A percentile compares a stretch with the other conserved stretches of the same genome.
phyloP scores from a whole-genome alignment of 2,888 invertebrate genomes.

The Lasioglossum villosulum region DNA sequence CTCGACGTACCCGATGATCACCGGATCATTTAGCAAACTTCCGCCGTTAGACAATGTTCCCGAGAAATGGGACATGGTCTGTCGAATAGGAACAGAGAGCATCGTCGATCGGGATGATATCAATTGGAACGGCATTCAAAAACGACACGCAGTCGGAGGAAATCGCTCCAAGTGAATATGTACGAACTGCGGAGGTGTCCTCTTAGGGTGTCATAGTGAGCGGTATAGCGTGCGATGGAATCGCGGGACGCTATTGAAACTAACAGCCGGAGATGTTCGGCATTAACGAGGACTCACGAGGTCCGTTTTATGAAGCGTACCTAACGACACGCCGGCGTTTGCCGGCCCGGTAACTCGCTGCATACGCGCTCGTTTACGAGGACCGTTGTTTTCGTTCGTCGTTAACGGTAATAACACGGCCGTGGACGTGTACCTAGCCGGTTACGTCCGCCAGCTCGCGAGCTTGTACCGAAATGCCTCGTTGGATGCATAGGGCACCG shows the following conservation, averaged over 20 bases:
- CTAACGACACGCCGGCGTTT: slow-evolving; percentile 60
- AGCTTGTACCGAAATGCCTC: slow-evolving; percentile 2
- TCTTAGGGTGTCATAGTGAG: not conserved
- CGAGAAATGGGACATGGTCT: not conserved
- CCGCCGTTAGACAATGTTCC: not conserved
- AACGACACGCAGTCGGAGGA: not conserved
- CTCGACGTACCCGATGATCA: not conserved
- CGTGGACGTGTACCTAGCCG: slow-evolving; percentile 29
- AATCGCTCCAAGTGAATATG: not conserved
- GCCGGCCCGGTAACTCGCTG: slow-evolving; percentile 47
- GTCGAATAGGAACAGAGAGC: not conserved
- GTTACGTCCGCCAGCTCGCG: not conserved
- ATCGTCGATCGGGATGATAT: not conserved
- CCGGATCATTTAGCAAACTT: not conserved
- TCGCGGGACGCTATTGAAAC: slow-evolving; percentile 64
- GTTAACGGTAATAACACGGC: slow-evolving; percentile 65
- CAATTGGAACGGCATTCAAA: not conserved
- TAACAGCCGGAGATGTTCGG: slow-evolving; percentile 71
- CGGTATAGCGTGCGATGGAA: not conserved
- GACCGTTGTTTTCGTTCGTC: slow-evolving; percentile 68
- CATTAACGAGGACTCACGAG: slow-evolving; percentile 74
- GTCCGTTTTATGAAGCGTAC: slow-evolving; percentile 70
- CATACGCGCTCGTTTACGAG: slow-evolving; percentile 63
- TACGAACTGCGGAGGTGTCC: not conserved
- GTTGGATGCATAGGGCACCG: slow-evolving; percentile 19